Evolutionary conservation across 2,888 invertebrate genomes (phyloP), one percentile per base, ranked within the genome.

Genomic region (Eilema griseolum): DNA sequence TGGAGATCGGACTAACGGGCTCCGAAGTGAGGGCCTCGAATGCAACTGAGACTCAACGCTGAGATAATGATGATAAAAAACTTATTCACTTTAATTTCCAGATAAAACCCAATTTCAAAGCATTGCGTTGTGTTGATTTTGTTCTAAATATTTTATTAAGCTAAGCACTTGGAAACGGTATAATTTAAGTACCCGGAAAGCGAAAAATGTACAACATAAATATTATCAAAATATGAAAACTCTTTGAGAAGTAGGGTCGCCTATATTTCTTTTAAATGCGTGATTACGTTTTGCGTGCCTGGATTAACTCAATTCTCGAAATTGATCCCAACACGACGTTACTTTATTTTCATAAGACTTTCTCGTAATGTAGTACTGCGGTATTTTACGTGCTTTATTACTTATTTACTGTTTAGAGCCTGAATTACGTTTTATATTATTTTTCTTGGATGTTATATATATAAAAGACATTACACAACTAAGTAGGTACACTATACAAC

Each of bases 111-210:
- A 20, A 20, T 46, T 41, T 14, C 11, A 41, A 41, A 41, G 8
- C 16, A 41, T 41, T 20, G 5, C 46, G 20, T 46, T 46, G 20
- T 20, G 20, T 46, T 46, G 3, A 46, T 20, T 46, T 46, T n/a
- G n/a, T n/a, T 52, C 20, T 10, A 20, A 52, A n/a, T 52, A 52
- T 52, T 52, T 52, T n/a, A 20, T 20, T 46, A n/a, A 52, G 52
- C n/a, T n/a, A 52, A 52, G 52, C n/a, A 52, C n/a, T 52, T 52
- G 52, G n/a, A n/a, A n/a, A 52, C 8, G n/a, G 52, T n/a, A 52
- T n/a, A n/a, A 52, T 52, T 52, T n/a, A 52, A 52, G 52, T 52
- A n/a, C n/a, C 52, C n/a, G 52, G n/a, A n/a, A 52, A 52, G 52
- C n/a, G n/a, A n/a, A n/a, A 46, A 20, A 8, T n/a, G n/a, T 52